Evolutionary conservation across 2,888 invertebrate species (phyloP).

Genomic region (Aphodius sticticus): DNA sequence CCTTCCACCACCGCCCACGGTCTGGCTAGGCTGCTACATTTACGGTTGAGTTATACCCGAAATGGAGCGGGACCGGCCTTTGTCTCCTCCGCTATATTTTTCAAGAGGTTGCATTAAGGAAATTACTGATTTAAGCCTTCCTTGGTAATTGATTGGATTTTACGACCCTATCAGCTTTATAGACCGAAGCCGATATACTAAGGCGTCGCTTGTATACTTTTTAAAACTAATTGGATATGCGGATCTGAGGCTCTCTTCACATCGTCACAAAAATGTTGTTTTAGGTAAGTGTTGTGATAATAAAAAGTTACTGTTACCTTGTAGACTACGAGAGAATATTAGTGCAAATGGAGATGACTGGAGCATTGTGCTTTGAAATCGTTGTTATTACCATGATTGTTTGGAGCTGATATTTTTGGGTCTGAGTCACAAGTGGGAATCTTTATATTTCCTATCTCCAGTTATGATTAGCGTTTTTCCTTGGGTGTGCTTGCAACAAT

Average conservation of each 20-base stretch:
- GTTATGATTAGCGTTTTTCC: too few relatives aligned
- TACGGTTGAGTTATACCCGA: constrained; percentile 4
- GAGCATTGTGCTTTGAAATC: too few relatives aligned
- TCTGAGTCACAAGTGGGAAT: too few relatives aligned
- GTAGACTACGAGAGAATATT: too few relatives aligned
- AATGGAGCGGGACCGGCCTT: not conserved
- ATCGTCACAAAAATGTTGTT: not conserved
- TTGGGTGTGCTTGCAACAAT: too few relatives aligned
- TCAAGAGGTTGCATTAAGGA: constrained; percentile 4
- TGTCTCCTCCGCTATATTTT: not conserved
- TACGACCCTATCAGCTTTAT: not conserved
- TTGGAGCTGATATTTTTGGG: too few relatives aligned
- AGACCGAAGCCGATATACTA: not conserved
- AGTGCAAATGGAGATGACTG: too few relatives aligned
- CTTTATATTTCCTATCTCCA: too few relatives aligned
- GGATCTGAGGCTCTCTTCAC: not conserved
- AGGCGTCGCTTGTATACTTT: not conserved
- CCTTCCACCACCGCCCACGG: not conserved
- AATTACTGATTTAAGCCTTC: not conserved
- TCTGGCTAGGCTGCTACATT: not conserved
- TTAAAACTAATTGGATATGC: not conserved
- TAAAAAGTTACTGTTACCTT: not conserved
- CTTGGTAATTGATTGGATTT: not conserved
- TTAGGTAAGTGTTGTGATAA: not conserved
- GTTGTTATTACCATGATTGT: too few relatives aligned